Evolutionary conservation across 1,140 invertebrate species (phyloP), one percentile per base, ranked within the genome.

Genomic region (Drosophila varians): DNA sequence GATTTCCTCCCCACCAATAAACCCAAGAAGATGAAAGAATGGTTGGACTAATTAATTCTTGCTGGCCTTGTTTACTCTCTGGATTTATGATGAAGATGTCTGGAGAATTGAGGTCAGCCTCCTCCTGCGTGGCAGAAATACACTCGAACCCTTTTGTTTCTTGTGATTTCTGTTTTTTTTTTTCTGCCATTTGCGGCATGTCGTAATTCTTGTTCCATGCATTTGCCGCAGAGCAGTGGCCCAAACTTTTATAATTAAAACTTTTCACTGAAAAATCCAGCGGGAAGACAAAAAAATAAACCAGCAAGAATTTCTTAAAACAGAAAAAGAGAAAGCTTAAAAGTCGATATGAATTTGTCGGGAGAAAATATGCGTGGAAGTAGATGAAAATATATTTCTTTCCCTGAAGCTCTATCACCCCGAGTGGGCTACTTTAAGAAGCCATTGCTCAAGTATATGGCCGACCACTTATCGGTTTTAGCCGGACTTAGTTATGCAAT

Each of bases 241-340:
- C 34, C 48, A 62, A 80, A 80, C 77, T 80, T 80, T 80, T 80
- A 73, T 80, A 80, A 80, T 80, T 80, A 80, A 80, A 80, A 80
- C 77, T 80, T 80, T 80, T 73, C 34, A 25, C 77, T 56, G 76
- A 26, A 61, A 62, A 62, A 51, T 72, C 42, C 48, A 66, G 23
- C n/a, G 38, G 18, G 12, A 60, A 42, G 72, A 28, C 19, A 43
- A 9, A 40, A 48, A 46, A 47, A 14, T 23, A 55, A 49, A 42
- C 38, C 34, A 18, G 68, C n/a, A 42, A 38, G 16, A 34, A 23
- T 42, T 28, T 14, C 18, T 31, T 28, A 47, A 46, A 45, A 51
- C 4, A 21, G 47, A 18, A 47, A 31, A 16, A 6, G 6, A 38
- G 7, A 38, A 38, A 1, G n/a, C 55, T 31, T 47, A 9, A 26